Evolutionary conservation across 2,797 vertebrate genomes (phyloP).

Genomic region (Orientallactaga sibirica): DNA sequence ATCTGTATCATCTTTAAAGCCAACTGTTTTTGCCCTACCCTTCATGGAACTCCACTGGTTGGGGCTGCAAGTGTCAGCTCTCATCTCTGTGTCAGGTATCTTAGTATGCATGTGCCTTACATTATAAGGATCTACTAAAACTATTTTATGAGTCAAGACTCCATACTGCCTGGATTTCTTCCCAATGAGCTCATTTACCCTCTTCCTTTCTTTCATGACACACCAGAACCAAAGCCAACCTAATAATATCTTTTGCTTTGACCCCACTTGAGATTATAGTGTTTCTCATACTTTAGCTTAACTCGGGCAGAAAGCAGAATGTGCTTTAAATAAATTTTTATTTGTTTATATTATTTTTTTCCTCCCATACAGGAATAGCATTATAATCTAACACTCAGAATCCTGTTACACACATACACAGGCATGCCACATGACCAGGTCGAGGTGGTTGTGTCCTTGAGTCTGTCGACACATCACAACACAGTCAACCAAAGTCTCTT

Average conservation of each 20-base stretch:
- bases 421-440: constrained; percentile 81
- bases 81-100: constrained; percentile 45
- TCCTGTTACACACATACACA: constrained; percentile 86
- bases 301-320: constrained; percentile 58
- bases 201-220: constrained; percentile 56
- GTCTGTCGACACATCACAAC: constrained; percentile 75
- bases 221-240: constrained; percentile 58
- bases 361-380: constrained; percentile 86
- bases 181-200: constrained; percentile 45
- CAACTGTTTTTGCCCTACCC: constrained; percentile 37
- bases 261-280: constrained; percentile 59
- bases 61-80: not conserved
- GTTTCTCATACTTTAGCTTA: constrained; percentile 57
- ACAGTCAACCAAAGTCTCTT: constrained; percentile 74
- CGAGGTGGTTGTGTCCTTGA: constrained; percentile 83
- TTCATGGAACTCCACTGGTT: not conserved
- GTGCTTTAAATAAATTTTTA: constrained; percentile 88
- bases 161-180: constrained; percentile 50
- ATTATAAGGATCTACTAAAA: constrained; percentile 62
- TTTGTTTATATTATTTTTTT: constrained; percentile 89
- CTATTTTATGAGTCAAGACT: constrained; percentile 70
- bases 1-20: not conserved
- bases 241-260: constrained; percentile 28
- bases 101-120: constrained; percentile 33
- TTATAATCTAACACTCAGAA: constrained; percentile 87